A percentile compares a stretch with the other conserved stretches of the same genome.
These are phyloP conservation scores for Dioctria rufipes DNA, from an alignment of 2,888 invertebrate species.

Conservation along the genomic window DNA sequence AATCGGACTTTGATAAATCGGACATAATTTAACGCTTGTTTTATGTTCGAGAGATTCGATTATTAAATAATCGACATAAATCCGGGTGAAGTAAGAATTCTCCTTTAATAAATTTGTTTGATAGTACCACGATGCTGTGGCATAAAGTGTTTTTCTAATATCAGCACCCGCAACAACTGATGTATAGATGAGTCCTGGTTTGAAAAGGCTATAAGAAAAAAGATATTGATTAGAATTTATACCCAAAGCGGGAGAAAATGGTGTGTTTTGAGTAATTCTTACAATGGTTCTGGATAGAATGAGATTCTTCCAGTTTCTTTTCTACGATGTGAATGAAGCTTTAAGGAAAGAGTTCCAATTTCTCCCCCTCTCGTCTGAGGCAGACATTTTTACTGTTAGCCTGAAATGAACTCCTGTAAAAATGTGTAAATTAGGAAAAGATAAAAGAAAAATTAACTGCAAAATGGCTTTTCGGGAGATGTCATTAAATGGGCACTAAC, in stretches of 20 bases:
- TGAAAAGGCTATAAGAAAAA: conserved; percentile 63
- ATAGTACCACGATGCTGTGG: conserved; percentile 85
- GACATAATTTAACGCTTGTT: conserved; percentile 76
- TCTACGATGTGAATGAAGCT: conserved; percentile 76
- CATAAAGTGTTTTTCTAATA: conserved; percentile 77
- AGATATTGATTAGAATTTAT: conserved; percentile 1
- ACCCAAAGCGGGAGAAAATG: not conserved
- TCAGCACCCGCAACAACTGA: conserved; percentile 79
- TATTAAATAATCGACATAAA: conserved; percentile 81
- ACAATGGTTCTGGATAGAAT: conserved; percentile 73
- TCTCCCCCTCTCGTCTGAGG: conserved; percentile 85
- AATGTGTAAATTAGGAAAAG: conserved; percentile 35
- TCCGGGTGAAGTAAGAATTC: conserved; percentile 82
- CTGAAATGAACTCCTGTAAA: conserved; percentile 84
- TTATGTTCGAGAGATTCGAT: conserved; percentile 81
- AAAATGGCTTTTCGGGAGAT: conserved; percentile 79
- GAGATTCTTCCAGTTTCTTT: conserved; percentile 76
- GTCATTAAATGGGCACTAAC: conserved; percentile 82
- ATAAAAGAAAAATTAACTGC: conserved; percentile 76
- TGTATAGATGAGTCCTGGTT: conserved; percentile 81
- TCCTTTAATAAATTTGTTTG: conserved; percentile 86
- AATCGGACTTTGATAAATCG: conserved; percentile 78
- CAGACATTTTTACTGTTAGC: conserved; percentile 82
- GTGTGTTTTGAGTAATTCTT: conserved; percentile 57
- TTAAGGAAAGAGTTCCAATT: conserved; percentile 80